Conservation (phyloP, 1,140 invertebrate genomes). For the Hormaphis cornu region DNA sequence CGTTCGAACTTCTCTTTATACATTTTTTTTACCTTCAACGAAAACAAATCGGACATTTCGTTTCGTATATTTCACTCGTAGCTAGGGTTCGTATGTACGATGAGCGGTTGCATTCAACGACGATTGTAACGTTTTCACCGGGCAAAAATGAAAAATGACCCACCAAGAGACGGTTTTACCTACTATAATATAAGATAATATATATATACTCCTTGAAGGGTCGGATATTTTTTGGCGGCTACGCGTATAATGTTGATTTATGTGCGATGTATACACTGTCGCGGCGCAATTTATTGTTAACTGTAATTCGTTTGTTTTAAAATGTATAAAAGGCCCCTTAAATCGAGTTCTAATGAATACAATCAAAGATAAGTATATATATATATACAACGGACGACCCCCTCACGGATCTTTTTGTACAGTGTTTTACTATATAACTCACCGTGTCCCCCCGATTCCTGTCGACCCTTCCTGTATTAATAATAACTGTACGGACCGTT, state of each 20-base stretch:
- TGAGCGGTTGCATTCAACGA: background rate
- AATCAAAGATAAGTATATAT: background rate
- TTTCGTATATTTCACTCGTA: background rate
- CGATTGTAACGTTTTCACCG: background rate
- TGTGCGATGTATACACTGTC: background rate
- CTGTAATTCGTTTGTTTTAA: background rate
- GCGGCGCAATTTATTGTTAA: no score
- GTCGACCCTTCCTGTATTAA: no score
- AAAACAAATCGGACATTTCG: background rate
- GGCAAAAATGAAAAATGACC: constrained; percentile 15
- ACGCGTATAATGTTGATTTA: background rate
- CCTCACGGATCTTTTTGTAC: background rate
- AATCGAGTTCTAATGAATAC: background rate
- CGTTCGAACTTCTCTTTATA: background rate
- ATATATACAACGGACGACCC: background rate
- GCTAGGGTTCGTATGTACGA: no score
- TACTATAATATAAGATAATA: background rate
- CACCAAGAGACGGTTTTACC: no score
- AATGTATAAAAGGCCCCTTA: background rate
- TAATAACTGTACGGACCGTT: no score
- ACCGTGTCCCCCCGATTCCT: no score
- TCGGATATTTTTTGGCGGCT: background rate
- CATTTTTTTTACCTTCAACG: background rate
- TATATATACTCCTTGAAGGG: background rate
- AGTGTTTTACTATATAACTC: no score